Evolutionary conservation across 2,888 invertebrate species (phyloP).

Genomic region (Nesidiocoris tenuis): DNA sequence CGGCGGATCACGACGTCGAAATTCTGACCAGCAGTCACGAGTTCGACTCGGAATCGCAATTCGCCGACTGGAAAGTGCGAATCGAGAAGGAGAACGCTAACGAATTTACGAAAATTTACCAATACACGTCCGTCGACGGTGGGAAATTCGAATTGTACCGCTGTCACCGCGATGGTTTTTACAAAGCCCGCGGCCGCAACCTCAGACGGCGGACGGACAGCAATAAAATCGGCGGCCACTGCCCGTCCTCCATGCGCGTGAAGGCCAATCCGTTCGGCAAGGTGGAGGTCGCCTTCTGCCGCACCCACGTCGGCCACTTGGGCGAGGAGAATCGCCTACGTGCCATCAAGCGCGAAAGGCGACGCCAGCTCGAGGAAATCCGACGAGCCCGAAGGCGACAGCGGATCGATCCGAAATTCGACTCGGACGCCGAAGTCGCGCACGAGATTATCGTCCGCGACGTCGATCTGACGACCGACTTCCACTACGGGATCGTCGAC

Average conservation of each 20-base stretch:
- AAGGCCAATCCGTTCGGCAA: background rate
- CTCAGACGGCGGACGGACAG: background rate
- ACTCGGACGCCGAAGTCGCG: background rate
- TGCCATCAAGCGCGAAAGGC: background rate
- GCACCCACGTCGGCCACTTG: conserved; percentile 1
- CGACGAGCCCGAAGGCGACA: background rate
- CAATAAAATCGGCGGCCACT: conserved; percentile 4
- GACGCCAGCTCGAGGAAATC: background rate
- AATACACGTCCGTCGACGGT: background rate
- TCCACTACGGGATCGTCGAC: background rate
- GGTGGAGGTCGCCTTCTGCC: background rate
- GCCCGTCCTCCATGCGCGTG: conserved; percentile 1
- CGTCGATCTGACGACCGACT: background rate
- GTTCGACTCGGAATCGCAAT: background rate
- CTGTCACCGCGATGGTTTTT: conserved; percentile 5
- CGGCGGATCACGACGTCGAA: background rate
- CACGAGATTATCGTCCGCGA: background rate
- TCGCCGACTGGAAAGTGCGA: background rate
- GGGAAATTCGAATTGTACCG: background rate
- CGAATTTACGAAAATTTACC: background rate
- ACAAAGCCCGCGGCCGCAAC: background rate
- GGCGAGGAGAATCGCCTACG: background rate
- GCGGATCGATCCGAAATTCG: background rate
- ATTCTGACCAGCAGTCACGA: background rate
- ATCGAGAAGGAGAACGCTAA: background rate